A percentile compares a stretch with the other conserved stretches of the same genome.
phyloP scores from a whole-genome alignment of 2,113 vertebrate genomes.

The Himantopus leucocephalus region DNA sequence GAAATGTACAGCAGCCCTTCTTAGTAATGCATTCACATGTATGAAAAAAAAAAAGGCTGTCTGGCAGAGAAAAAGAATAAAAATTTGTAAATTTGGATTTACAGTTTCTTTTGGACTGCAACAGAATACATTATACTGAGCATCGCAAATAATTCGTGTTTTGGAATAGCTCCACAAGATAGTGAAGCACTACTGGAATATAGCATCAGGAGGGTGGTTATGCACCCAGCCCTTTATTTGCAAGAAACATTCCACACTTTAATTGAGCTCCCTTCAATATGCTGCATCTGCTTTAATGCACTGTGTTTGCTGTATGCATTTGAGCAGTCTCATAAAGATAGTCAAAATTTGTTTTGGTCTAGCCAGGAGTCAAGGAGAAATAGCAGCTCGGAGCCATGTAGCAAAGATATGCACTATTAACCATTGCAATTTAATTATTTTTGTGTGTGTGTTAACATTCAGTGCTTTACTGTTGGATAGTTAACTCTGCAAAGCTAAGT shows the following conservation, averaged over 20 bases:
- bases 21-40: not conserved
- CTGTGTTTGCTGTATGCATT: constrained; percentile 41
- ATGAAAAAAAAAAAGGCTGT: not conserved
- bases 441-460: not conserved
- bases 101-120: constrained; percentile 20
- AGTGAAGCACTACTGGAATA: constrained; percentile 44
- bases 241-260: constrained; percentile 54
- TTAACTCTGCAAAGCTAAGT: constrained; percentile 30
- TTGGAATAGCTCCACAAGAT: constrained; percentile 35
- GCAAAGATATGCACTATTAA: constrained; percentile 56
- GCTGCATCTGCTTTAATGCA: constrained; percentile 49
- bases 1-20: not conserved
- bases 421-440: not conserved
- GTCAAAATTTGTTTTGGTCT: constrained; percentile 51
- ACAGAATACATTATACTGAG: constrained; percentile 34
- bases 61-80: constrained; percentile 24
- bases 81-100: constrained; percentile 53
- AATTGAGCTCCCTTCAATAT: constrained; percentile 56
- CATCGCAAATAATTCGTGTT: constrained; percentile 4
- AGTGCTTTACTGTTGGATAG: constrained; percentile 27
- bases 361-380: constrained; percentile 37
- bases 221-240: constrained; percentile 61
- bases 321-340: constrained; percentile 30
- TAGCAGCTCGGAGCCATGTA: not conserved
- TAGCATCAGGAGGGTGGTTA: constrained; percentile 60